phyloP scores from a whole-genome alignment of 2,113 vertebrate species.

The Gobio gobio region DNA sequence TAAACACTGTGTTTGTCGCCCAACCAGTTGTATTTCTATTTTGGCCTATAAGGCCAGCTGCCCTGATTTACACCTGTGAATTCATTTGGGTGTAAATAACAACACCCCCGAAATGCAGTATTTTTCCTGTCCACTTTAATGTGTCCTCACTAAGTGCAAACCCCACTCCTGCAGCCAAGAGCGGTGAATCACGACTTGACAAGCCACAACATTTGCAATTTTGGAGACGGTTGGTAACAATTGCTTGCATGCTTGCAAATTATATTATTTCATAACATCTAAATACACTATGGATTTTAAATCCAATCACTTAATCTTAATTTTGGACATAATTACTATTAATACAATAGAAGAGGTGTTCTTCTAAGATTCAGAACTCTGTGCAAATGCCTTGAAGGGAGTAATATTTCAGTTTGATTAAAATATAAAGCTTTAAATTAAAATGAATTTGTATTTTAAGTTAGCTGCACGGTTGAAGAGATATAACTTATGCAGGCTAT shows the following conservation, averaged over 20 bases:
- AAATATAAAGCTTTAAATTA: neutral
- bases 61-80: constrained; percentile 52
- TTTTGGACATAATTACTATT: neutral
- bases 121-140: constrained; percentile 34
- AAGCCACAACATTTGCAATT: neutral
- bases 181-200: neutral
- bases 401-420: constrained; percentile 50
- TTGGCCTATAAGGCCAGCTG: constrained; percentile 25
- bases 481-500: too few species aligned
- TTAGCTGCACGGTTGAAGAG: too few species aligned
- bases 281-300: neutral
- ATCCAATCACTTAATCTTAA: neutral
- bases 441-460: too few species aligned
- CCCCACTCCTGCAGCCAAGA: neutral
- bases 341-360: neutral
- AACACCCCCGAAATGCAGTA: neutral
- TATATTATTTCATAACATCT: neutral
- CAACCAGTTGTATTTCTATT: neutral
- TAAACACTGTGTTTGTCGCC: neutral
- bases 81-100: constrained; percentile 50
- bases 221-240: neutral
- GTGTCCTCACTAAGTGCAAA: neutral
- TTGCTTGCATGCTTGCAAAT: neutral
- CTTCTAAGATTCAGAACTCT: neutral
- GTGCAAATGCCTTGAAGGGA: constrained; percentile 28